Evolutionary conservation across 2,888 invertebrate genomes (phyloP).

Genomic region (Ernsta delagoae): DNA sequence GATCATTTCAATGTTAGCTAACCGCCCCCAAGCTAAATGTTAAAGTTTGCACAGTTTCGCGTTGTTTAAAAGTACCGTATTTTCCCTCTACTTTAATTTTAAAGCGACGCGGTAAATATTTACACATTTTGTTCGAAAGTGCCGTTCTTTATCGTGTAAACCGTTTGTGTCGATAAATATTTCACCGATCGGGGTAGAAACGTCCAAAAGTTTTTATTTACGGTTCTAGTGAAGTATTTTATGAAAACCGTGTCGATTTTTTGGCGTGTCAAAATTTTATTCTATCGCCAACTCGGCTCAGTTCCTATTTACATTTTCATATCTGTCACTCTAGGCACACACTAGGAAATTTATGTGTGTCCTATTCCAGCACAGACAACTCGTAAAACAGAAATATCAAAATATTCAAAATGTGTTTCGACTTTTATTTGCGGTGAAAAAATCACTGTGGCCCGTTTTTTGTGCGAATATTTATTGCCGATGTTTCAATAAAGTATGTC

Average conservation of each 20-base stretch:
- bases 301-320: constrained; percentile 39
- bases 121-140: constrained; percentile 24
- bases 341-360: constrained; percentile 46
- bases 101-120: constrained; percentile 22
- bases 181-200: constrained; percentile 27
- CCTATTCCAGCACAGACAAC: constrained; percentile 38
- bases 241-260: constrained; percentile 19
- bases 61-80: constrained; percentile 9
- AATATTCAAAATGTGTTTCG: constrained; percentile 34
- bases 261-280: constrained; percentile 32
- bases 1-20: constrained; percentile 21
- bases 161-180: constrained; percentile 33
- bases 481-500: constrained; percentile 30
- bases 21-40: constrained; percentile 4
- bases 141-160: constrained; percentile 26
- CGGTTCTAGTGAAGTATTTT: constrained; percentile 10
- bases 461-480: constrained; percentile 24
- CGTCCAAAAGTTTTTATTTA: constrained; percentile 35
- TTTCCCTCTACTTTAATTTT: constrained; percentile 20
- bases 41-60: constrained; percentile 4
- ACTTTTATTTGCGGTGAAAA: constrained; percentile 36
- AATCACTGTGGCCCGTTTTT: constrained; percentile 32
- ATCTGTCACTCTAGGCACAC: constrained; percentile 43
- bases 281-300: constrained; percentile 25
- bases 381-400: constrained; percentile 38